Conservation (phyloP, 2,797 vertebrate genomes). For the Karalla daura region DNA sequence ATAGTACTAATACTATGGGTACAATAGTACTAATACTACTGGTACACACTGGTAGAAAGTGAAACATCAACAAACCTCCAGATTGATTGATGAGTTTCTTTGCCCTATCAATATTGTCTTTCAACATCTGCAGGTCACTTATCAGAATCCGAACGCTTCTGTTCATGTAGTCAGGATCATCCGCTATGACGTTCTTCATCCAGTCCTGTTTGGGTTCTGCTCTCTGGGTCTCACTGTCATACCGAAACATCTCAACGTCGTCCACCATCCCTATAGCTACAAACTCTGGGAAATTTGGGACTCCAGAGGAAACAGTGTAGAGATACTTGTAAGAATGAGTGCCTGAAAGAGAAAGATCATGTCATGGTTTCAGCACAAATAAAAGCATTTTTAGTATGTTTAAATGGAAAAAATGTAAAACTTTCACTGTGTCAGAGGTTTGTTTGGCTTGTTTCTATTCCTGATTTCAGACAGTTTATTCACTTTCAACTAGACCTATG, state of each 20-base stretch:
- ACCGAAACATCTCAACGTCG: fast-evolving
- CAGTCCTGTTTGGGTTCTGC: constrained; percentile 46
- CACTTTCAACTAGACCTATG: too few relatives aligned
- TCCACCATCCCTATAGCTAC: constrained; percentile 41
- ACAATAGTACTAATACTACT: too few relatives aligned
- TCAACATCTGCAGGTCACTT: fast-evolving
- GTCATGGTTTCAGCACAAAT: background rate
- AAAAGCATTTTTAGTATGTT: too few relatives aligned
- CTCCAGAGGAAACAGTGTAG: constrained; percentile 27
- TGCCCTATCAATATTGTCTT: fast-evolving
- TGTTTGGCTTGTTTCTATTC: too few relatives aligned
- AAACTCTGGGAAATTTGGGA: constrained; percentile 67
- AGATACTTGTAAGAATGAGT: constrained; percentile 52
- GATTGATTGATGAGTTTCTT: constrained; percentile 67
- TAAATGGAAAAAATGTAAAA: too few relatives aligned
- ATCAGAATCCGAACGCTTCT: fast-evolving
- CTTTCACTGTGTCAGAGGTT: too few relatives aligned
- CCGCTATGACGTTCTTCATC: constrained; percentile 15
- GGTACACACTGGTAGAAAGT: background rate
- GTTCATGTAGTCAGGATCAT: constrained; percentile 37
- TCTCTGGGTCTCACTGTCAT: constrained; percentile 49
- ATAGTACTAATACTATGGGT: too few relatives aligned
- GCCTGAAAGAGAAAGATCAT: constrained; percentile 36
- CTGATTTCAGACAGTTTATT: too few relatives aligned
- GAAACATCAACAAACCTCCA: constrained; percentile 58